A percentile compares a stretch with the other conserved stretches of the same genome.
Conservation (phyloP, 2,113 vertebrate genomes). For the Cyanoderma ruficeps region DNA sequence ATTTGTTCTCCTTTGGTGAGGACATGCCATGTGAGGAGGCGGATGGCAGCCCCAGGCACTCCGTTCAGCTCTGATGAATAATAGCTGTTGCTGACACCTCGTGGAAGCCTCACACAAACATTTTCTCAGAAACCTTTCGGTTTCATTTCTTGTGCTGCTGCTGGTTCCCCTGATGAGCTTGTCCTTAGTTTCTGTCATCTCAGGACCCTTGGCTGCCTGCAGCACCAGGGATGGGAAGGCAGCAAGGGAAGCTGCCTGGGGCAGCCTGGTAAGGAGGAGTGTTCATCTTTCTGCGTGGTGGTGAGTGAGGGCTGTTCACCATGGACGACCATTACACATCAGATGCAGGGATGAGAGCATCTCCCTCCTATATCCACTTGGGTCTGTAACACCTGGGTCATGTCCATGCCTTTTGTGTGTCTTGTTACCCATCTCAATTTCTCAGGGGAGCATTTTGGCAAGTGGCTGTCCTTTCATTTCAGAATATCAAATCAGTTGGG, state of each 20-base stretch:
- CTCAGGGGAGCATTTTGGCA: neutral
- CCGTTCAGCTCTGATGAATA: neutral
- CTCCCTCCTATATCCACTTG: neutral
- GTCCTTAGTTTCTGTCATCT: neutral
- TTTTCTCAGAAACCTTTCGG: neutral
- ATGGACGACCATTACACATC: neutral
- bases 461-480: neutral
- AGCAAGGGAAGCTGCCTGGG: neutral
- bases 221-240: neutral
- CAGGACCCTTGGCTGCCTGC: neutral
- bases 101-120: constrained; percentile 10
- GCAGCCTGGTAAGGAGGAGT: neutral
- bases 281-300: fast-evolving
- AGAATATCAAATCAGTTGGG: neutral
- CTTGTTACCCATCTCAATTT: neutral
- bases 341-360: neutral
- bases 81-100: constrained; percentile 54
- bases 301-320: neutral
- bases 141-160: neutral
- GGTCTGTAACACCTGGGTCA: neutral
- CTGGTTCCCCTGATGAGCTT: neutral
- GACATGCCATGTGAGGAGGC: neutral
- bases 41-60: neutral
- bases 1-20: neutral
- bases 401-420: neutral